Percentiles rank a stretch among this genome's conserved stretches.
phyloP scores from a whole-genome alignment of 2,113 vertebrate species.

The Myrmophylax atrothorax region DNA sequence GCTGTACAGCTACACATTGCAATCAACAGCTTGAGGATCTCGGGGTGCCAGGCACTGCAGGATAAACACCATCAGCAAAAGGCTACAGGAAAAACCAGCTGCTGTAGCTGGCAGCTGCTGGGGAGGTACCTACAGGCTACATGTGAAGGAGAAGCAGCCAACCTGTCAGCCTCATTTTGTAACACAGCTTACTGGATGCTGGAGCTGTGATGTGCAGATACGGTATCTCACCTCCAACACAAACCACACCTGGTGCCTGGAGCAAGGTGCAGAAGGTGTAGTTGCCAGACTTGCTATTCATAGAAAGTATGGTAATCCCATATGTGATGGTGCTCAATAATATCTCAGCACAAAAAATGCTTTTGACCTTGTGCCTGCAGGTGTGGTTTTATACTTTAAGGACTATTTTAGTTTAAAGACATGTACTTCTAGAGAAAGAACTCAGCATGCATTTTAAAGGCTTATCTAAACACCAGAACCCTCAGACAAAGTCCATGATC shows the following conservation, averaged over 20 bases:
- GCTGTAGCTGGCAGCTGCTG: background rate
- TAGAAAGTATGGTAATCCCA: background rate
- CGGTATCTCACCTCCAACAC: background rate
- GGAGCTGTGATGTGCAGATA: background rate
- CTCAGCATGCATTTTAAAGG: background rate
- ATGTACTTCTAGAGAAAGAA: background rate
- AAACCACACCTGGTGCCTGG: background rate
- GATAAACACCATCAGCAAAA: background rate
- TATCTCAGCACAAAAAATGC: fast-evolving
- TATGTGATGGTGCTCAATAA: background rate
- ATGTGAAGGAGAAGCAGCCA: background rate
- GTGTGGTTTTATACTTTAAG: background rate
- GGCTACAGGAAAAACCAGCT: background rate
- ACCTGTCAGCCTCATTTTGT: background rate
- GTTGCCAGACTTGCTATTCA: background rate
- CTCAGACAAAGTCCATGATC: background rate
- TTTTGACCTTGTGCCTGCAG: background rate
- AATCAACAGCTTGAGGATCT: background rate
- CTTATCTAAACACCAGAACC: background rate
- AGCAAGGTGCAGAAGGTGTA: background rate
- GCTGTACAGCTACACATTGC: background rate
- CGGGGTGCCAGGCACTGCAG: background rate
- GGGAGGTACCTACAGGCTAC: background rate
- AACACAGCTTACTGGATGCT: background rate
- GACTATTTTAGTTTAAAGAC: background rate